phyloP scores from a whole-genome alignment of 1,140 invertebrate genomes.

The Eueides isabella region DNA sequence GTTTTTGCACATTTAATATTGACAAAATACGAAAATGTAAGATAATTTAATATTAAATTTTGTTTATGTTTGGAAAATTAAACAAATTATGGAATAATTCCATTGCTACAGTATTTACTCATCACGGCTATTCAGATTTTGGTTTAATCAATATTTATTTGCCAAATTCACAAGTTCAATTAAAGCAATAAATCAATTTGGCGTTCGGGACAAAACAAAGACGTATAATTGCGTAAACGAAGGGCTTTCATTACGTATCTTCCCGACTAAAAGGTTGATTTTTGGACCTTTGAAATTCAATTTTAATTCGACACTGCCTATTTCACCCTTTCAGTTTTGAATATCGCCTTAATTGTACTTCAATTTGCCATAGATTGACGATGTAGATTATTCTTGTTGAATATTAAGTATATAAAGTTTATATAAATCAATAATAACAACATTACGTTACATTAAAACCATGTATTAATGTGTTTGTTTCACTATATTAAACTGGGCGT shows the following conservation, averaged over 20 bases:
- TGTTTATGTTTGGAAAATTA: background rate
- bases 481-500: background rate
- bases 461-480: background rate
- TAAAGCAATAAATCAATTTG: slow-evolving; percentile 23
- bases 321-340: slow-evolving; percentile 12
- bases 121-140: background rate
- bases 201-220: slow-evolving; percentile 13
- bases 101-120: background rate
- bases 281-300: slow-evolving; percentile 12
- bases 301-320: slow-evolving; percentile 18
- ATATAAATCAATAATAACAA: background rate
- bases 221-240: slow-evolving; percentile 21
- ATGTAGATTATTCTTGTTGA: background rate
- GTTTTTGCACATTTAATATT: background rate
- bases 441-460: background rate
- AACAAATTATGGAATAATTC: background rate
- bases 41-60: background rate
- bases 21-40: background rate
- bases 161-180: slow-evolving; percentile 5
- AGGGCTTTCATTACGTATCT: slow-evolving; percentile 27
- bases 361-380: background rate
- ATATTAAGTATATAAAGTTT: background rate
- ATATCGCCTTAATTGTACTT: slow-evolving; percentile 4
- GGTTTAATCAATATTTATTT: slow-evolving; percentile 9
- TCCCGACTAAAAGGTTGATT: slow-evolving; percentile 11